Conservation (phyloP, 2,888 invertebrate genomes). For the Melanotus villosus region DNA sequence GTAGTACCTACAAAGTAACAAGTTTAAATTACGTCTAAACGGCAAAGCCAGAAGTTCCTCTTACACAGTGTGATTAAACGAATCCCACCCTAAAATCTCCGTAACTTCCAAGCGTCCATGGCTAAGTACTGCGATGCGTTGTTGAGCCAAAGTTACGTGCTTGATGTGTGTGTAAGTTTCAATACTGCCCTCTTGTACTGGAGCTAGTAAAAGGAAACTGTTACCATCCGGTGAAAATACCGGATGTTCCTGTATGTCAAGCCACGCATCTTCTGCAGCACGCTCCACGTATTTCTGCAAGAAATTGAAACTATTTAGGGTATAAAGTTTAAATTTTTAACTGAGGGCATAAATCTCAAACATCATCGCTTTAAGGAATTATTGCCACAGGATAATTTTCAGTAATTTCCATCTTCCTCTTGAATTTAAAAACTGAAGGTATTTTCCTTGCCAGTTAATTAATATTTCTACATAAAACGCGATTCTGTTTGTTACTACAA, state of each 20-base stretch:
- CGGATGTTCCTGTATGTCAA: slow-evolving; percentile 88
- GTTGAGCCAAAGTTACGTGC: slow-evolving; percentile 85
- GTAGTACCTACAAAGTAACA: slow-evolving; percentile 62
- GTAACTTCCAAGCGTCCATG: slow-evolving; percentile 90
- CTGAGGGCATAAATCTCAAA: too few relatives aligned
- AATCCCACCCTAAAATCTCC: slow-evolving; percentile 89
- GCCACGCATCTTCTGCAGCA: slow-evolving; percentile 88
- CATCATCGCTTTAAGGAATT: too few relatives aligned
- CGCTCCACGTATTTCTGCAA: slow-evolving; percentile 84
- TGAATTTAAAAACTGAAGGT: too few relatives aligned
- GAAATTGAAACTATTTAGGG: not conserved
- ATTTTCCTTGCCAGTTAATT: too few relatives aligned
- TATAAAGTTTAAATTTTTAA: too few relatives aligned
- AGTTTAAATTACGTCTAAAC: not conserved
- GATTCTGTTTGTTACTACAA: too few relatives aligned
- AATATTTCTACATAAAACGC: too few relatives aligned
- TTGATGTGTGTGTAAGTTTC: slow-evolving; percentile 92
- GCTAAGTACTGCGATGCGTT: slow-evolving; percentile 87
- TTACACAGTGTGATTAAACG: slow-evolving; percentile 85
- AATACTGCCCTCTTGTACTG: slow-evolving; percentile 86
- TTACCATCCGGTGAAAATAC: slow-evolving; percentile 88
- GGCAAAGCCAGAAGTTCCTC: slow-evolving; percentile 50
- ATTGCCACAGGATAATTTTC: too few relatives aligned
- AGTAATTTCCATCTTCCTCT: too few relatives aligned
- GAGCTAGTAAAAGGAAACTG: slow-evolving; percentile 85